Conservation (phyloP, 2,797 vertebrate genomes). For the Morelia viridis region DNA sequence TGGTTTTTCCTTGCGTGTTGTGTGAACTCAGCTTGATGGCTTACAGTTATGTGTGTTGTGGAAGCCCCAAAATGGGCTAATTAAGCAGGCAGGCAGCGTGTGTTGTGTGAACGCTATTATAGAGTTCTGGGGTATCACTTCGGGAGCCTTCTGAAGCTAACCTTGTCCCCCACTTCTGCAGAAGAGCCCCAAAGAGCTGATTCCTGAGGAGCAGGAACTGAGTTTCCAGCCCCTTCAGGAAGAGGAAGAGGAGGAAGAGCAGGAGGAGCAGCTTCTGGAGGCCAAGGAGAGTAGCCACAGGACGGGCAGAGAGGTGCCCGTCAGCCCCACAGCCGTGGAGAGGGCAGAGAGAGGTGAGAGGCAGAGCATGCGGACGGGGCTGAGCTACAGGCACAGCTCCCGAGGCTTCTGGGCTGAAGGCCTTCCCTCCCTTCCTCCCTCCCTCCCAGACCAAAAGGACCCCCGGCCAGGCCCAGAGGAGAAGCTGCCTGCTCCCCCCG, state of each 20-base stretch:
- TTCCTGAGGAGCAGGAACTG: constrained; percentile 85
- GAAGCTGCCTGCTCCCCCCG: constrained; percentile 51
- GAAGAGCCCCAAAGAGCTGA: constrained; percentile 87
- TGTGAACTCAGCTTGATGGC: background rate
- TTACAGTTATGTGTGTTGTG: too few relatives aligned
- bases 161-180: constrained; percentile 39
- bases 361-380: background rate
- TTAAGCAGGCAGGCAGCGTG: background rate
- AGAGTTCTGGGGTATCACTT: too few relatives aligned
- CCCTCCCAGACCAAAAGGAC: constrained; percentile 49
- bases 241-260: constrained; percentile 49
- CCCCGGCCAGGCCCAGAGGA: constrained; percentile 56
- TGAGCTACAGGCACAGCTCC: fast-evolving
- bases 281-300: constrained; percentile 27
- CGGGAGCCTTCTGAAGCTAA: background rate
- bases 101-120: background rate
- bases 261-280: constrained; percentile 12
- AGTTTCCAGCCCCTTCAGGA: constrained; percentile 88
- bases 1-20: too few relatives aligned
- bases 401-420: background rate
- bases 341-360: background rate
- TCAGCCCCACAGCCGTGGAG: background rate
- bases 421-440: background rate
- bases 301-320: too few relatives aligned
- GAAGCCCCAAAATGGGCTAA: background rate